Conservation (phyloP, 2,797 vertebrate genomes). For the Chiropotes sagulatus region DNA sequence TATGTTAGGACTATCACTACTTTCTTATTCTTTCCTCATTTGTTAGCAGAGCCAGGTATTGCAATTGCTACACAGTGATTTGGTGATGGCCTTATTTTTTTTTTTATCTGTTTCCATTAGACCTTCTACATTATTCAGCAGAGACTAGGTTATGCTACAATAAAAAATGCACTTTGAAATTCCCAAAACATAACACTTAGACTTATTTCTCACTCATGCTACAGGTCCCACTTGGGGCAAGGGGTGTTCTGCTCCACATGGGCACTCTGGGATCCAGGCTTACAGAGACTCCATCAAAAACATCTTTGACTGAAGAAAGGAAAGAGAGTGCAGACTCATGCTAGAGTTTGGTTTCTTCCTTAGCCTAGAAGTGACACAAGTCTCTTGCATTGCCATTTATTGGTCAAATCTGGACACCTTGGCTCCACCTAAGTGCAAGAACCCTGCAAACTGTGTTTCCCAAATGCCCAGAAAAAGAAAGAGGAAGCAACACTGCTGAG, state of each 20-base stretch:
- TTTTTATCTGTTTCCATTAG: too few relatives aligned
- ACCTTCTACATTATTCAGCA: neutral
- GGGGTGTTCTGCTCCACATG: neutral
- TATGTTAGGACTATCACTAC: neutral
- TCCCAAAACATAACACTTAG: neutral
- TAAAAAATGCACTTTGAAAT: neutral
- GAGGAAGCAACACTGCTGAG: neutral
- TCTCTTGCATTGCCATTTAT: too few relatives aligned
- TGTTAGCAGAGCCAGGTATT: neutral
- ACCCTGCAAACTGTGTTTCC: neutral
- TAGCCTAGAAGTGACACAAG: too few relatives aligned
- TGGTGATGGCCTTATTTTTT: neutral
- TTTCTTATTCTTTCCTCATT: neutral
- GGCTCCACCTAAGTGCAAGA: neutral
- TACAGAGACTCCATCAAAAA: neutral
- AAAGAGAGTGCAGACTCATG: neutral
- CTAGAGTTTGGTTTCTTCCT: too few relatives aligned
- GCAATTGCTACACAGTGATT: neutral
- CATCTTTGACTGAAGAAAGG: neutral
- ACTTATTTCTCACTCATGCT: neutral
- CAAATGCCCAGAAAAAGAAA: neutral
- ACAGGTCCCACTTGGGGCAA: neutral
- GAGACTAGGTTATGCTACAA: neutral
- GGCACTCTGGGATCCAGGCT: neutral
- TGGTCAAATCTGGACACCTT: too few relatives aligned